phyloP scores from a whole-genome alignment of 2,797 vertebrate genomes.

The Periparus ater region DNA sequence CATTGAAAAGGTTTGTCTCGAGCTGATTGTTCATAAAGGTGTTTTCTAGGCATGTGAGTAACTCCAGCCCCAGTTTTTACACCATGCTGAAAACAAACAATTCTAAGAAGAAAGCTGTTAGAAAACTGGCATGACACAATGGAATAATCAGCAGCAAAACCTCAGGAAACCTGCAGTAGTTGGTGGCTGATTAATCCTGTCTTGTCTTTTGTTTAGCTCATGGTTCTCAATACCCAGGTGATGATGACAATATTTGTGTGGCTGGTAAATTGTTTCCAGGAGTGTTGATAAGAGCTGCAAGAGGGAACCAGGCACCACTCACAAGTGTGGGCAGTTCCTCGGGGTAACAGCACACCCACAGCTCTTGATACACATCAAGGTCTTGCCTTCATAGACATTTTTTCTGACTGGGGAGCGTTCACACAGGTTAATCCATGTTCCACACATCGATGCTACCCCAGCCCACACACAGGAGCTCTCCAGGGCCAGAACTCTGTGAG shows the following conservation, averaged over 20 bases:
- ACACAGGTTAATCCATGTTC: accelerated
- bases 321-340: background rate
- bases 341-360: background rate
- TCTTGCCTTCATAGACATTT: background rate
- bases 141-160: background rate
- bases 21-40: background rate
- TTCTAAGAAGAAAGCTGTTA: background rate
- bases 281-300: background rate
- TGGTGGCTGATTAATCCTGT: background rate
- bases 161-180: background rate
- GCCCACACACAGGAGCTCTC: background rate
- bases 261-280: background rate
- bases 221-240: background rate
- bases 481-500: background rate
- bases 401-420: background rate
- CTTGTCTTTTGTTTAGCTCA: background rate
- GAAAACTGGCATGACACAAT: background rate
- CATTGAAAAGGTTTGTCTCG: background rate
- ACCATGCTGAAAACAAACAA: background rate
- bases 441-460: background rate
- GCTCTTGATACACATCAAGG: background rate
- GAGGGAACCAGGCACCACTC: background rate
- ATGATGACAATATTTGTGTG: background rate
- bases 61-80: background rate
- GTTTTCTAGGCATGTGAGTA: background rate